Percentiles rank a stretch among this genome's conserved stretches.
Evolutionary conservation across 2,113 vertebrate genomes (phyloP).

Genomic region (Equus quagga): DNA sequence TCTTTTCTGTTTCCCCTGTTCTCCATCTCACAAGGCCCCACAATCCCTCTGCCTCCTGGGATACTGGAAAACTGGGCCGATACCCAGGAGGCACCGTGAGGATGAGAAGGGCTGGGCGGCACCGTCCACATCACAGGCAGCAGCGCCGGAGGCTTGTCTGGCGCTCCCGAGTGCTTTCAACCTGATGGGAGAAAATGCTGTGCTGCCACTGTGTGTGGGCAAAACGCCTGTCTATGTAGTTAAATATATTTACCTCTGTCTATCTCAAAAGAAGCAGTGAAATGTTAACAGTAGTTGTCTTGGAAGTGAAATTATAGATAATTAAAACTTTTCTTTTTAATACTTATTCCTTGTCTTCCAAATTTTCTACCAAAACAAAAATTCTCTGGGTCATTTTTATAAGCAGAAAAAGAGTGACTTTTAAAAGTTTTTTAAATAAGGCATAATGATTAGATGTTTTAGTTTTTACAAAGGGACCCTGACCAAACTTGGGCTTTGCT

Average conservation of each 20-base stretch:
- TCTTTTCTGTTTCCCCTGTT: not conserved
- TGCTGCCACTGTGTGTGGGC: not conserved
- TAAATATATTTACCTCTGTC: not conserved
- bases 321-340: not conserved
- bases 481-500: not conserved
- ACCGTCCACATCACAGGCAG: not conserved
- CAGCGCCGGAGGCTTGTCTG: not conserved
- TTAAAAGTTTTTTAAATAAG: not conserved
- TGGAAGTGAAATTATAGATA: not conserved
- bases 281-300: not conserved
- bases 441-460: not conserved
- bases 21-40: not conserved
- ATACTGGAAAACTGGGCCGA: not conserved
- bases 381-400: not conserved
- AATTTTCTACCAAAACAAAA: not conserved
- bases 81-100: not conserved
- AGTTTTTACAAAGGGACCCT: not conserved
- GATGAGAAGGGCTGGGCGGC: not conserved
- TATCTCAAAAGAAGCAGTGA: not conserved
- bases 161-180: not conserved
- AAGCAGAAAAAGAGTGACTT: not conserved
- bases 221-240: not conserved
- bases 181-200: not conserved
- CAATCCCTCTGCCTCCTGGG: not conserved
- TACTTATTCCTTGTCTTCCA: not conserved